These are phyloP conservation scores for Chaetorhynchus papuensis DNA, from an alignment of 2,113 vertebrate species.

Conservation along the genomic window DNA sequence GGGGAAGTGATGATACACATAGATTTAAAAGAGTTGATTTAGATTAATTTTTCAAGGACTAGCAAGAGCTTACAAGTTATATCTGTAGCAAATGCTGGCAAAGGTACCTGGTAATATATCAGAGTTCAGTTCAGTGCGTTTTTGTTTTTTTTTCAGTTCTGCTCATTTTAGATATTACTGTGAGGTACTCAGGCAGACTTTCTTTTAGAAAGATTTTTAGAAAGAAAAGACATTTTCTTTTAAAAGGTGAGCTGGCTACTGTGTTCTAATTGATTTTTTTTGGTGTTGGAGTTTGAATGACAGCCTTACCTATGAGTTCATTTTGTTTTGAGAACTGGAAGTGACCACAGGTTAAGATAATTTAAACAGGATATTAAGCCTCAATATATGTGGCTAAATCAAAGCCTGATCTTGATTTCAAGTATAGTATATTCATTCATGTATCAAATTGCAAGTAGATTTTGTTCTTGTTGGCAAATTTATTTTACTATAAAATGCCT, in stretches of 20 bases:
- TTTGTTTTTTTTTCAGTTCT: background rate
- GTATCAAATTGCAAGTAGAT: background rate
- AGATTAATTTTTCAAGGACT: background rate
- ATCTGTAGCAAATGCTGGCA: background rate
- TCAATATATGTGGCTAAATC: background rate
- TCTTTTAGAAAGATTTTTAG: background rate
- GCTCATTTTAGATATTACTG: background rate
- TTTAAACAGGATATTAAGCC: background rate
- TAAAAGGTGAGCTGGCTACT: background rate
- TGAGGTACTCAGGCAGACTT: background rate
- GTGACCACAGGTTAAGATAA: background rate
- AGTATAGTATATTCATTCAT: background rate
- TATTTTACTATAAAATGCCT: background rate
- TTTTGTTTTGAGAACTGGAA: background rate
- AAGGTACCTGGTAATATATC: background rate
- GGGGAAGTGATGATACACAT: rapidly evolving
- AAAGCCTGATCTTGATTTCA: background rate
- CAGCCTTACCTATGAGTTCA: background rate
- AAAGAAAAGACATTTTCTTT: background rate
- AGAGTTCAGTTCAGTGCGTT: background rate
- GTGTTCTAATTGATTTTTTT: background rate
- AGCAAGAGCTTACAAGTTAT: background rate
- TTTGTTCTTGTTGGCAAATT: background rate
- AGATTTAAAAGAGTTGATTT: background rate
- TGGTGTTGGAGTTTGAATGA: background rate